phyloP scores from a whole-genome alignment of 1,140 invertebrate genomes.

The Cardiocondyla obscurior region DNA sequence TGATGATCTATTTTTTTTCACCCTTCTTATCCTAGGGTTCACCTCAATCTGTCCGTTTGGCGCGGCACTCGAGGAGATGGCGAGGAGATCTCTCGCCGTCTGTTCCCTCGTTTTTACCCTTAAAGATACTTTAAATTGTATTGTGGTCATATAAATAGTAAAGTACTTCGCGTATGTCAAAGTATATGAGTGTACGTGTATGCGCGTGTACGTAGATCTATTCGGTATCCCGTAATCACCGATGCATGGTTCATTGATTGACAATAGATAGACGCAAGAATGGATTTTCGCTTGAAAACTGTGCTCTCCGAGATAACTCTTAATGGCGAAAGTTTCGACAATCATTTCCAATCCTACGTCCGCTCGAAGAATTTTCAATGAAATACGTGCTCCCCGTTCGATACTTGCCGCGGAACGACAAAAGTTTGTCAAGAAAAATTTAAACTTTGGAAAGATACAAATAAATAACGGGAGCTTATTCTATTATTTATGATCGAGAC shows the following conservation, averaged over 20 bases:
- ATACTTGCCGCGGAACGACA: neutral
- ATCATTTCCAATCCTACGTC: neutral
- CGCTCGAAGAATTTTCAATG: neutral
- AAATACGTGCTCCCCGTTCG: neutral
- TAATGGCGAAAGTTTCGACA: neutral
- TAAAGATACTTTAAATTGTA: slow-evolving; percentile 47
- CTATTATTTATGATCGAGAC: neutral
- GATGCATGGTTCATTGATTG: slow-evolving; percentile 1
- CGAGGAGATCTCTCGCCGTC: slow-evolving; percentile 31
- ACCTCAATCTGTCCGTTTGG: slow-evolving; percentile 49
- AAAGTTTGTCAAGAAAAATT: slow-evolving; percentile 12
- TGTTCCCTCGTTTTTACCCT: slow-evolving; percentile 51
- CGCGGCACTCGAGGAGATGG: slow-evolving; percentile 65
- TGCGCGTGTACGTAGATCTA: neutral
- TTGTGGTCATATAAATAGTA: slow-evolving; percentile 41
- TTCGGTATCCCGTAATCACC: slow-evolving; percentile 11
- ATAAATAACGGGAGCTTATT: slow-evolving; percentile 3
- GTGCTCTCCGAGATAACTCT: neutral
- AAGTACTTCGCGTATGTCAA: slow-evolving; percentile 15
- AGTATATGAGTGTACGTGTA: neutral
- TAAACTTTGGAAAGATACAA: neutral
- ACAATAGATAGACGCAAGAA: neutral
- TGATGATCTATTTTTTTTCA: neutral
- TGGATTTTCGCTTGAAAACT: neutral
- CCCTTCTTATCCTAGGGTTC: neutral